Evolutionary conservation across 2,888 invertebrate genomes (phyloP), one percentile per base, ranked within the genome.

Genomic region (Lasius fuliginosus): DNA sequence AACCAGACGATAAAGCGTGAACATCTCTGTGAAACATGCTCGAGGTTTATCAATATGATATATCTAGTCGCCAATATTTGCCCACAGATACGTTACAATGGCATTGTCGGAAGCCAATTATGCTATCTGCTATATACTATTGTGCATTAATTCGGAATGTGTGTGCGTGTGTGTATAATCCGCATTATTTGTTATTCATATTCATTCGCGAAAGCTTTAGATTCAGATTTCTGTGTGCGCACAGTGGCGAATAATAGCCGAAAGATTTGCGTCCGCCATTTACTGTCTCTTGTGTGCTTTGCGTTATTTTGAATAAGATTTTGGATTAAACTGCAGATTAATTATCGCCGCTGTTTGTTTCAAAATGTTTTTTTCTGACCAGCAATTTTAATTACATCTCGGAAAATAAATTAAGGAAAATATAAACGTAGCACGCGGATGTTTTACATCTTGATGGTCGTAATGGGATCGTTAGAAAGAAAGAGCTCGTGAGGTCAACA

Each of bases 121-220:
- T 33, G 5, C 46, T 60, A 79, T 60, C 46, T 46, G 40, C 56
- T 30, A 77, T 77, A 67, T 42, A 49, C 49, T 42, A 60, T 71
- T 71, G 36, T 23, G 46, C 60, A 40, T 71, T 79, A 79, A 71
- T 71, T 53, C 53, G 46, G 60, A 60, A 8, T 46, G 42, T 30
- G 33, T 40, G 30, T 27, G 30, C 12, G 33, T 18, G n/a, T 33
- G 36, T 36, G 33, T 49, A 46, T 46, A 69, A 71, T 46, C 30
- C 42, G 33, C n/a, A 5, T 23, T 60, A 60, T 71, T 60, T 49
- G 46, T 81, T 81, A 71, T 62, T 79, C 77, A 69, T 42, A 77
- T 77, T 77, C 71, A 60, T 81, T 81, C 49, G 79, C 73, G 60
- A 60, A 46, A 62, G 60, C 73, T 81, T 81, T 71, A 60, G 60